These are phyloP conservation scores for Augochlorella aurata DNA, from an alignment of 2,888 invertebrate genomes.

Conservation along the genomic window DNA sequence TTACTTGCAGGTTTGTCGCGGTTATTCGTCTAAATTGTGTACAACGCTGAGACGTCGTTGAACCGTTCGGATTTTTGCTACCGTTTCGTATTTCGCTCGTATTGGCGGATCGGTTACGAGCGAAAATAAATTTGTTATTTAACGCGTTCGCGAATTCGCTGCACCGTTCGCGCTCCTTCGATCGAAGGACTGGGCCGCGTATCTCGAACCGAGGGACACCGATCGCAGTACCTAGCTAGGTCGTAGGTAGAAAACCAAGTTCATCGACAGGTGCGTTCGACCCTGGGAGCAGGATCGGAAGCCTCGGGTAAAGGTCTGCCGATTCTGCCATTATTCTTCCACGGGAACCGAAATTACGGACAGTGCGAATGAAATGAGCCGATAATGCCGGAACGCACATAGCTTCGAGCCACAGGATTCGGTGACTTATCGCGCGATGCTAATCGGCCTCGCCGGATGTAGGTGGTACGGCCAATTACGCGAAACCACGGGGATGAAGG, in stretches of 20 bases:
- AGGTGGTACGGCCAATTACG: constrained; percentile 67
- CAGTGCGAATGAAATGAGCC: constrained; percentile 75
- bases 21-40: too few species aligned
- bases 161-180: too few species aligned
- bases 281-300: constrained; percentile 26
- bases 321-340: constrained; percentile 72
- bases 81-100: too few species aligned
- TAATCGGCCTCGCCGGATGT: constrained; percentile 65
- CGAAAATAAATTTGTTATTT: too few species aligned
- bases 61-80: too few species aligned
- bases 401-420: constrained; percentile 69
- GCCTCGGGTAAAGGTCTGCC: constrained; percentile 69
- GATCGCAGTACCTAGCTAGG: too few species aligned
- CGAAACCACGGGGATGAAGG: constrained; percentile 12
- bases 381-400: constrained; percentile 77
- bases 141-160: too few species aligned
- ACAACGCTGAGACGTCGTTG: too few species aligned
- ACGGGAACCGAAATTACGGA: constrained; percentile 72
- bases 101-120: too few species aligned
- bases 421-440: constrained; percentile 76
- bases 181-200: too few species aligned
- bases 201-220: too few species aligned
- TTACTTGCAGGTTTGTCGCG: too few species aligned
- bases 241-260: constrained; percentile 24
- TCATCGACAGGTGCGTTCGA: constrained; percentile 62